Evolutionary conservation across 2,113 vertebrate species (phyloP), one percentile per base, ranked within the genome.

Genomic region (Festucalex cinctus): DNA sequence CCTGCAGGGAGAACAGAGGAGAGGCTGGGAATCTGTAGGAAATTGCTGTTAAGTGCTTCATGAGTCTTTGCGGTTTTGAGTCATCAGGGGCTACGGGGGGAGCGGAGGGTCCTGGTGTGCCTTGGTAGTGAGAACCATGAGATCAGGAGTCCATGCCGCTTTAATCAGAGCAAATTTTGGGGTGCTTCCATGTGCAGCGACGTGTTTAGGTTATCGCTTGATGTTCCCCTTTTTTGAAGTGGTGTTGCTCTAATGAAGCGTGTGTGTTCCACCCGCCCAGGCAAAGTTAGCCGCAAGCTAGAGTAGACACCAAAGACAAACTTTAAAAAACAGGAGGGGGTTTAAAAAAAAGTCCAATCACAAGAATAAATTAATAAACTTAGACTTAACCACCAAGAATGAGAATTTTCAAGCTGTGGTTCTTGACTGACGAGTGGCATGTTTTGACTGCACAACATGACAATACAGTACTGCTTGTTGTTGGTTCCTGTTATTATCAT

Each of bases 1-100:
- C 71, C 63, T 77, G 73, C 72, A 86, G 83, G 78, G 86, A 86
- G 77, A 78, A 74, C 65, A 67, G 67, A 26, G 61, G 59, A 51
- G 57, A 73, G 80, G 73, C 57, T 70, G 74, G 75, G 73, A 83
- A 79, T 83, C 74, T 84, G 71, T 78, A 67, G 86, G 74, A 89
- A 89, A 89, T 89, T 83, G 81, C 89, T 83, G 77, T 86, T 87
- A 89, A 91, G 88, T 90, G 86, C 77, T 80, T 86, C 75, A 85
- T 81, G 86, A 81, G 86, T 85, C 72, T 89, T 90, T 88, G 88
- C 85, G 89, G 89, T 83, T 89, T 85, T 81, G 87, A 87, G 65
- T 91, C 84, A 88, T 88, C 80, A 73, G 77, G 69, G 65, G 48
- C 53, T 60, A 65, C 68, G 74, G 75, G 74, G 82, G 68, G 70